Conservation (phyloP, 2,888 invertebrate species). For the Xylota segnis region DNA sequence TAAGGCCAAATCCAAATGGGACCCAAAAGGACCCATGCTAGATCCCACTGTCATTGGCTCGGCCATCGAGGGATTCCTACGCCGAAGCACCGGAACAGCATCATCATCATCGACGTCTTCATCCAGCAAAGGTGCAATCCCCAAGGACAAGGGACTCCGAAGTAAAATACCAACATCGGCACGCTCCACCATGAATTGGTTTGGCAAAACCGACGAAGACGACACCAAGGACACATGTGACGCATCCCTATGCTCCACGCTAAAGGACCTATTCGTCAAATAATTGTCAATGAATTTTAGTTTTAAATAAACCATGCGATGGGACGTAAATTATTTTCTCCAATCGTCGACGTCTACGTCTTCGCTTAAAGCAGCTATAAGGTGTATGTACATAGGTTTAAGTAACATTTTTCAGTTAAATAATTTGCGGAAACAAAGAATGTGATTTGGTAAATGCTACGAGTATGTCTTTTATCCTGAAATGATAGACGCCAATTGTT, state of each 20-base stretch:
- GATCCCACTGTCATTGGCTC: slow-evolving; percentile 93
- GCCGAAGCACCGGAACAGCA: slow-evolving; percentile 85
- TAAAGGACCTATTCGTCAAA: slow-evolving; percentile 95
- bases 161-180: slow-evolving; percentile 80
- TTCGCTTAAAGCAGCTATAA: slow-evolving; percentile 1
- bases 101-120: slow-evolving; percentile 81
- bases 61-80: slow-evolving; percentile 93
- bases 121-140: slow-evolving; percentile 83
- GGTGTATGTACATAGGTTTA: slow-evolving; percentile 48
- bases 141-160: slow-evolving; percentile 82
- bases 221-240: slow-evolving; percentile 90
- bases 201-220: slow-evolving; percentile 89
- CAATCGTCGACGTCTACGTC: slow-evolving; percentile 6
- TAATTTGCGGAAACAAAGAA: slow-evolving; percentile 44
- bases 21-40: slow-evolving; percentile 86
- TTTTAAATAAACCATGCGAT: slow-evolving; percentile 78
- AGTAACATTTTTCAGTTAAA: slow-evolving; percentile 23
- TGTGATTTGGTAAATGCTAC: slow-evolving; percentile 63
- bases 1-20: slow-evolving; percentile 82
- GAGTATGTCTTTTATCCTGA: slow-evolving; percentile 54
- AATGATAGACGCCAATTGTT: slow-evolving; percentile 54
- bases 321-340: slow-evolving; percentile 22
- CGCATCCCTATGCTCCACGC: slow-evolving; percentile 91
- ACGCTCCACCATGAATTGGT: slow-evolving; percentile 86
- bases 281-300: slow-evolving; percentile 84